phyloP scores from a whole-genome alignment of 2,888 invertebrate genomes.

The Synanthedon vespiformis region DNA sequence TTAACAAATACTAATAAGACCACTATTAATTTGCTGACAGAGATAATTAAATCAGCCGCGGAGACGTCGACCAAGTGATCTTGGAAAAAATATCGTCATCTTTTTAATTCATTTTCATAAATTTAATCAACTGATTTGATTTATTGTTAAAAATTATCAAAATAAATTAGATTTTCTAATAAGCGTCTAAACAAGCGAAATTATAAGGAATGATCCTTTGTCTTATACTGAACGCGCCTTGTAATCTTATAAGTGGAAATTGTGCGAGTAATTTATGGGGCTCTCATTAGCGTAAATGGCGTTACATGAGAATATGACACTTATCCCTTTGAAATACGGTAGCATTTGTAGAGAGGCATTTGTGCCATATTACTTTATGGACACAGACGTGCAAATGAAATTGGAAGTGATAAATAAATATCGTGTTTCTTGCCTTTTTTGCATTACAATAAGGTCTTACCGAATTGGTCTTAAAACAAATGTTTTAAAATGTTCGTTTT shows the following conservation, averaged over 20 bases:
- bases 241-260: slow-evolving; percentile 1
- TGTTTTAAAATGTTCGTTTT: too few species aligned
- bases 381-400: neutral
- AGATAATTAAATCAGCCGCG: too few species aligned
- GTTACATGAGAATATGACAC: slow-evolving; percentile 1
- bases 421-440: neutral
- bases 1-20: too few species aligned
- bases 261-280: slow-evolving; percentile 1
- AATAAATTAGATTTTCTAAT: too few species aligned
- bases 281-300: slow-evolving; percentile 10
- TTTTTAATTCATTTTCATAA: too few species aligned
- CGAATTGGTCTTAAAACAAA: too few species aligned
- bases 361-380: neutral
- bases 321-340: neutral
- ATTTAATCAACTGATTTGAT: too few species aligned
- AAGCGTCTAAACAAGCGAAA: neutral
- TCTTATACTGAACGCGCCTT: neutral
- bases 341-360: neutral
- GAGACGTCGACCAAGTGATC: too few species aligned
- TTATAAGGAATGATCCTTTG: neutral
- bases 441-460: too few species aligned
- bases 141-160: too few species aligned
- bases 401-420: neutral
- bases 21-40: too few species aligned
- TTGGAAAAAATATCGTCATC: too few species aligned